Conservation (phyloP, 2,888 invertebrate genomes). For the Archaeoteleia sp. region DNA sequence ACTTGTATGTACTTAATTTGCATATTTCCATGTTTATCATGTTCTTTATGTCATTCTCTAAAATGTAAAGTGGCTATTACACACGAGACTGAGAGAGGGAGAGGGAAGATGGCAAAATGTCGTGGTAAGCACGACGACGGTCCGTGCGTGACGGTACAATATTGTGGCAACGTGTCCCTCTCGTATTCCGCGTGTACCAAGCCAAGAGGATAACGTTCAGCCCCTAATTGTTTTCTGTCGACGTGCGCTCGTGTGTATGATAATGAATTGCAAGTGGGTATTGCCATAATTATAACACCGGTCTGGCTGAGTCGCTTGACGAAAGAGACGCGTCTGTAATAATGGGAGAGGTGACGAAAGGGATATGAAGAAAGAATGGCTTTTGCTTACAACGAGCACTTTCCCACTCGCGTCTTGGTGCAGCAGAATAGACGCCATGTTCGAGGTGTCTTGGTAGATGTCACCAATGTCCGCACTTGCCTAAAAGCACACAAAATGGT, state of each 20-base stretch:
- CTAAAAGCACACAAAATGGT: conserved; percentile 60
- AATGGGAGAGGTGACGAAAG: conserved; percentile 63
- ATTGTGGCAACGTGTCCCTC: conserved; percentile 34
- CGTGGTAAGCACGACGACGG: conserved; percentile 9
- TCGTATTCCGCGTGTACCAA: conserved; percentile 39
- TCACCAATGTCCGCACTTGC: conserved; percentile 85
- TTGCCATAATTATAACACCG: conserved; percentile 62
- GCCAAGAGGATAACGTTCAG: conserved; percentile 30
- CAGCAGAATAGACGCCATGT: conserved; percentile 90
- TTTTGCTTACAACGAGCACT: conserved; percentile 87
- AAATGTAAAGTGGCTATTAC: too few species aligned
- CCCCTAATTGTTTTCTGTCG: conserved; percentile 46
- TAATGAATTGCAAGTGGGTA: conserved; percentile 55
- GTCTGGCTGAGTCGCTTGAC: conserved; percentile 56
- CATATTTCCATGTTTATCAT: too few species aligned
- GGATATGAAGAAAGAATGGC: conserved; percentile 63
- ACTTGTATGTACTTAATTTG: too few species aligned
- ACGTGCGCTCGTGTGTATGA: conserved; percentile 49
- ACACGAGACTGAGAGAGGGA: too few species aligned
- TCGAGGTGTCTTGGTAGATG: conserved; percentile 90
- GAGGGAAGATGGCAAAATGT: conserved; percentile 38
- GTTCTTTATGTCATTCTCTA: too few species aligned
- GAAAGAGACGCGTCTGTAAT: conserved; percentile 61
- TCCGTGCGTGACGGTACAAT: conserved; percentile 32
- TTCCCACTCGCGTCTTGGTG: conserved; percentile 88